phyloP scores from a whole-genome alignment of 2,113 vertebrate species.

The Notechis scutatus region DNA sequence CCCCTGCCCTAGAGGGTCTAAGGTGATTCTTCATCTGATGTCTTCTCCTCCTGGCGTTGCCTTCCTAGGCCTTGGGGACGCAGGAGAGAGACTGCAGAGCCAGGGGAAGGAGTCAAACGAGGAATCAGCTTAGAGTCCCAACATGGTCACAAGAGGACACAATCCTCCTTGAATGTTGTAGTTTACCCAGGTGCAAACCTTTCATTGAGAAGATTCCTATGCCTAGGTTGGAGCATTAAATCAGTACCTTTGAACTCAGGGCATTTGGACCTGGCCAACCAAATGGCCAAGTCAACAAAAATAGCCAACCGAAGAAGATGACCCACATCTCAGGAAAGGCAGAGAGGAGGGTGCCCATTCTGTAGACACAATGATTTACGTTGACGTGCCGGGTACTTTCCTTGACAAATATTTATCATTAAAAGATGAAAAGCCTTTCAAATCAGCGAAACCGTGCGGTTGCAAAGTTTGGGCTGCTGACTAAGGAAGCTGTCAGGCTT shows the following conservation, averaged over 20 bases:
- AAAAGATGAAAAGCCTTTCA: background rate
- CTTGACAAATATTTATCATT: background rate
- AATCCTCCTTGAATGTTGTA: background rate
- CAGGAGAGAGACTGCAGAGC: too few species aligned
- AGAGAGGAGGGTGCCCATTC: background rate
- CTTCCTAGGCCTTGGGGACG: too few species aligned
- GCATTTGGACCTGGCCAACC: background rate
- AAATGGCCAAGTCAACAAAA: background rate
- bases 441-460: background rate
- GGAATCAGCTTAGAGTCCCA: background rate
- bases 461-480: conserved; percentile 8
- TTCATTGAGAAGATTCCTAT: background rate
- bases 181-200: background rate
- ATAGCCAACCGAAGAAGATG: too few species aligned
- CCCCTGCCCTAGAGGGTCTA: too few species aligned
- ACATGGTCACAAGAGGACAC: background rate
- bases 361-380: background rate
- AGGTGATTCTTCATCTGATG: too few species aligned
- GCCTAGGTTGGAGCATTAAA: background rate
- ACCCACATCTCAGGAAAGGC: too few species aligned
- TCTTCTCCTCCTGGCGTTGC: too few species aligned
- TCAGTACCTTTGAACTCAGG: background rate
- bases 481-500: background rate
- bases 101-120: background rate
- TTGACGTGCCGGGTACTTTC: background rate